Percentiles rank a stretch among this genome's conserved stretches.
Conservation (phyloP, 2,888 invertebrate genomes). For the Stenodema calcarata region DNA sequence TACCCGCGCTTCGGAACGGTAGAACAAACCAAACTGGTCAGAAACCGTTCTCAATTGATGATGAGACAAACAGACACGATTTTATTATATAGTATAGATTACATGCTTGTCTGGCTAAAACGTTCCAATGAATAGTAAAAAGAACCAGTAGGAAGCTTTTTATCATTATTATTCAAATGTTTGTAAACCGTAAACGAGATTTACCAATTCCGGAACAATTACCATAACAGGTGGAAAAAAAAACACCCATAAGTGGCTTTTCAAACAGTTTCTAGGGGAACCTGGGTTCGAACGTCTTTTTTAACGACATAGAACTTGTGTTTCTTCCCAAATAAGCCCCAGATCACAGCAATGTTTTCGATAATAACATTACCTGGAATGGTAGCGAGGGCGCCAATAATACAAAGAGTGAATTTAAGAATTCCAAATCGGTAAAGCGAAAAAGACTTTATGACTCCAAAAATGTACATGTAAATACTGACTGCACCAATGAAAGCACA, state of each 20-base stretch:
- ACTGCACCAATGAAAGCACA: constrained; percentile 92
- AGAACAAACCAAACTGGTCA: no score
- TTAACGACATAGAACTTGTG: constrained; percentile 97
- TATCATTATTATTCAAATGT: no score
- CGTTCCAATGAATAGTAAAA: no score
- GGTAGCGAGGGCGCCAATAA: constrained; percentile 85
- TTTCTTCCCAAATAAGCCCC: constrained; percentile 93
- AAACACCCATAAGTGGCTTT: background rate
- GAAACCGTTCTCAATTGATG: no score
- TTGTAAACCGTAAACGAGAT: no score
- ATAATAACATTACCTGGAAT: constrained; percentile 93
- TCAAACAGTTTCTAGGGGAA: constrained; percentile 20
- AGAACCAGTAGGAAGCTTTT: background rate
- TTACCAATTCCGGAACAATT: no score
- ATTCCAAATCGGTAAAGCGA: constrained; percentile 86
- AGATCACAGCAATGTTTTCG: constrained; percentile 92
- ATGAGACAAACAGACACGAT: no score
- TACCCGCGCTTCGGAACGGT: no score
- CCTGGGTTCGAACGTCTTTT: constrained; percentile 74
- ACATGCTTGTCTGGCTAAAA: no score
- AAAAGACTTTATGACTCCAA: constrained; percentile 96
- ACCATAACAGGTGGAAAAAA: no score
- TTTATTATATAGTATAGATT: no score
- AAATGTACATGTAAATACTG: constrained; percentile 96
- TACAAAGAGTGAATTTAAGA: constrained; percentile 77